Evolutionary conservation across 64 coral and sea anemone species (phyloP).

Genomic region (Orbicella faveolata): DNA sequence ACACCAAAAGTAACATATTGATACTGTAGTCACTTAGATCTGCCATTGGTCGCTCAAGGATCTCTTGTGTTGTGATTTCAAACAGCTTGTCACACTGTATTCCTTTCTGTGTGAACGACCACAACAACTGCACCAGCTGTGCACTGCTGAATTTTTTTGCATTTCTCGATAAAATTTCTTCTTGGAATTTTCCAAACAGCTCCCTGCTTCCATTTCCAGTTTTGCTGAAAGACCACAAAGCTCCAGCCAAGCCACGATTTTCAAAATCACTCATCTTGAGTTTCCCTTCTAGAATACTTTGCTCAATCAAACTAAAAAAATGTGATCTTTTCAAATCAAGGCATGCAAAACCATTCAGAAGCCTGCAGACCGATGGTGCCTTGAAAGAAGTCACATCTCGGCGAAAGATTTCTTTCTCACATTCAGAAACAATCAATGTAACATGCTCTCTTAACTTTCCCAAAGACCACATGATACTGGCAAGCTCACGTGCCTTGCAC

Average conservation of each 20-base stretch:
- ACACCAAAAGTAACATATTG: background rate
- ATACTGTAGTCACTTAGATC: background rate
- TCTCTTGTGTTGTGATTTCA: background rate
- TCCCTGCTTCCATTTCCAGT: constrained; percentile 29
- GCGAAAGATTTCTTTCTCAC: constrained; percentile 23
- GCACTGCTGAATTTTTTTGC: background rate
- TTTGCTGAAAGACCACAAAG: constrained; percentile 39
- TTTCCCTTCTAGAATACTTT: constrained; percentile 22
- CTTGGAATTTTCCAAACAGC: constrained; percentile 8
- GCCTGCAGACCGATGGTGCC: constrained; percentile 10
- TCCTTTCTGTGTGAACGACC: constrained; percentile 6
- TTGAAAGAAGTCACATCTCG: constrained; percentile 3
- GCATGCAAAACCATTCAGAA: constrained; percentile 34
- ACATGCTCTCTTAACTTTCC: constrained; percentile 35
- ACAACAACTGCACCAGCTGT: constrained; percentile 21
- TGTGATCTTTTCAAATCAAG: constrained; percentile 15
- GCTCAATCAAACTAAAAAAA: constrained; percentile 1
- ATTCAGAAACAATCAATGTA: constrained; percentile 26
- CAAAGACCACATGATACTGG: constrained; percentile 28
- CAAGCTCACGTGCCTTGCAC: constrained; percentile 30
- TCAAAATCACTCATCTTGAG: constrained; percentile 28
- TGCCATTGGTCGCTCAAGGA: background rate
- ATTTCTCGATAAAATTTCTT: constrained; percentile 27
- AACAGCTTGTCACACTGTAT: background rate
- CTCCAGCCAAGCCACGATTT: constrained; percentile 18